Evolutionary conservation across 1,140 invertebrate species (phyloP), one percentile per base, ranked within the genome.

Genomic region (Drosophila ironensis): DNA sequence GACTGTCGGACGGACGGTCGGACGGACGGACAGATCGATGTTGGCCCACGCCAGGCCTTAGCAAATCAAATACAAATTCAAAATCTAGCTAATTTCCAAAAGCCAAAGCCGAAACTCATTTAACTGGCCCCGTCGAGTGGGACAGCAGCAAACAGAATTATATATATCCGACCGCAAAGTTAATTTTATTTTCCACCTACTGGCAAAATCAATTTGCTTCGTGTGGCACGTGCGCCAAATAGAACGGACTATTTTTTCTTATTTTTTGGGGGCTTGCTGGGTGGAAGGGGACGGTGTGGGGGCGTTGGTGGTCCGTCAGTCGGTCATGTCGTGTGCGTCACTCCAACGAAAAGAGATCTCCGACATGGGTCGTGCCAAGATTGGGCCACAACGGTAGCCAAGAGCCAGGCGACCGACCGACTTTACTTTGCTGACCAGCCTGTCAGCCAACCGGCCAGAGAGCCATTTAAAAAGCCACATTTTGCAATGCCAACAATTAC

Each of bases 151-250:
- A 46, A 27, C 5, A 51, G 4, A 40, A 38, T 24, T 19, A 30
- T 38, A 20, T 63, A 63, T 40, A 63, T 63, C 42, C 24, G 63
- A 56, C 80, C 80, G 41, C 71, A 86, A 80, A 86, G 80, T 86
- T 86, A 86, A 86, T 86, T 86, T 86, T 86, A 86, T 86, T 86
- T 87, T 87, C 82, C 82, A 87, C 82, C 82, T 87, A 87, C 82
- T 87, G 82, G 82, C 82, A 74, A 87, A 87, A 87, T 87, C 82
- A 82, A 87, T 87, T 87, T 87, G 73, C 71, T 87, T 87, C 82
- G 82, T 87, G 82, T 87, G 82, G 82, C 82, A 87, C 82, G 82
- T 87, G 82, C 82, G 77, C 73, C 82, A 81, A 82, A 87, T 87
- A 87, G 76, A 82, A 87, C 78, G 71, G 86, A 86, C 71, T 72